A percentile compares a stretch with the other conserved stretches of the same genome.
phyloP scores from a whole-genome alignment of 2,113 vertebrate genomes.

The Crocuta crocuta region DNA sequence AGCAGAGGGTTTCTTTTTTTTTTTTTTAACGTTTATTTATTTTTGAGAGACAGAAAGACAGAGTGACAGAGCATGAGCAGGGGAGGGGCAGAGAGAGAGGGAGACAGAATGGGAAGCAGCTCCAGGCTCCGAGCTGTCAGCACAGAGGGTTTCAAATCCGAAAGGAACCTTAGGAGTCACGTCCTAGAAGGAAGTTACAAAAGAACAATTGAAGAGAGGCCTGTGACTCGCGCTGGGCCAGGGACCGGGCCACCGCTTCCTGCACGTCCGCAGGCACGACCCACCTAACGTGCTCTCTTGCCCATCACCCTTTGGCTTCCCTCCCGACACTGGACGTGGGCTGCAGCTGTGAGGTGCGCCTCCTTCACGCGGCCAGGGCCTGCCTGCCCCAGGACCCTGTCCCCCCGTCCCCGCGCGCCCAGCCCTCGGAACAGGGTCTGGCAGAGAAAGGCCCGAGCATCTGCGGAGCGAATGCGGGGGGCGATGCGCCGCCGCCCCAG shows the following conservation, averaged over 20 bases:
- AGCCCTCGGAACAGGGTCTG: neutral
- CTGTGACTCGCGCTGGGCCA: no score
- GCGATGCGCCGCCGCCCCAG: neutral
- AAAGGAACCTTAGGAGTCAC: neutral
- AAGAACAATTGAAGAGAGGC: neutral
- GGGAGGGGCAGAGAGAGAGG: no score
- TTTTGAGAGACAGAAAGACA: no score
- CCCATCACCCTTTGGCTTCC: no score
- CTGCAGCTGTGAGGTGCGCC: neutral
- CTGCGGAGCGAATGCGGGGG: neutral
- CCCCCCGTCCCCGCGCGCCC: neutral
- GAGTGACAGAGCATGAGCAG: no score
- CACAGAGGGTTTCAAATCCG: neutral
- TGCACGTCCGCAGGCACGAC: neutral
- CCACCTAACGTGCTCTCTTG: neutral
- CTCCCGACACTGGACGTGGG: neutral
- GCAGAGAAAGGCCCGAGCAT: neutral
- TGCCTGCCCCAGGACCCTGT: neutral
- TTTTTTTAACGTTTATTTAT: no score
- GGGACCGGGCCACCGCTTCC: neutral
- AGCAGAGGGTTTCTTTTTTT: neutral
- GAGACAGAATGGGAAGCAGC: no score
- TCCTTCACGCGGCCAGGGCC: rapidly evolving
- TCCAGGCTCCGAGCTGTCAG: no score
- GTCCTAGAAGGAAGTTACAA: neutral